Evolutionary conservation across 2,888 invertebrate species (phyloP).

Genomic region (Caenorhabditis wallacei): DNA sequence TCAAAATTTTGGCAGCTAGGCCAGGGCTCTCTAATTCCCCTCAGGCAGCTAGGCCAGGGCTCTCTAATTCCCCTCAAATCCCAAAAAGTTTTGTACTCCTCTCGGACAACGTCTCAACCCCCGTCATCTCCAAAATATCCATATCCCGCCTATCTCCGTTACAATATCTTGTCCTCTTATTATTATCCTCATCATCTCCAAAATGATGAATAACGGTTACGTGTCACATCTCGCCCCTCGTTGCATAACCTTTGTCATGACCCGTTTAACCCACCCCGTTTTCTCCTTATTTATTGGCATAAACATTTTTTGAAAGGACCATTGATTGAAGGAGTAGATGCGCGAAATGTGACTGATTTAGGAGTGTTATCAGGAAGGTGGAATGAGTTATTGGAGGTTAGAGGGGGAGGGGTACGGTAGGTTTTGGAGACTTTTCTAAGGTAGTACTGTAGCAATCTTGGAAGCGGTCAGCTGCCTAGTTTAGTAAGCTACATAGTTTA

Average conservation of each 20-base stretch:
- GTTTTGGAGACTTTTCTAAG: too few relatives aligned
- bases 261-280: too few relatives aligned
- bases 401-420: not conserved
- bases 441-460: too few relatives aligned
- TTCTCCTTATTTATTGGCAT: slow-evolving; percentile 37
- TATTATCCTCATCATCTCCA: slow-evolving; percentile 20
- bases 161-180: slow-evolving; percentile 14
- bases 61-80: not conserved
- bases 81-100: too few relatives aligned
- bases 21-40: too few relatives aligned
- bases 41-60: too few relatives aligned
- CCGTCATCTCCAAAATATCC: not conserved
- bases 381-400: not conserved
- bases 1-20: too few relatives aligned
- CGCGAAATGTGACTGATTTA: slow-evolving; percentile 22
- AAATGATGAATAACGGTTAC: slow-evolving; percentile 57
- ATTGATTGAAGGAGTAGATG: slow-evolving; percentile 6
- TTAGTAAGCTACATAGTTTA: too few relatives aligned
- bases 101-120: too few relatives aligned
- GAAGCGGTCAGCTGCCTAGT: too few relatives aligned
- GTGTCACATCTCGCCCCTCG: slow-evolving; percentile 20
- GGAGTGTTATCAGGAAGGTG: slow-evolving; percentile 35
- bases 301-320: slow-evolving; percentile 39
- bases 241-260: slow-evolving; percentile 40
- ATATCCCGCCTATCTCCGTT: slow-evolving; percentile 9